Conservation (phyloP, 2,888 invertebrate genomes). For the Gibbula magus region DNA sequence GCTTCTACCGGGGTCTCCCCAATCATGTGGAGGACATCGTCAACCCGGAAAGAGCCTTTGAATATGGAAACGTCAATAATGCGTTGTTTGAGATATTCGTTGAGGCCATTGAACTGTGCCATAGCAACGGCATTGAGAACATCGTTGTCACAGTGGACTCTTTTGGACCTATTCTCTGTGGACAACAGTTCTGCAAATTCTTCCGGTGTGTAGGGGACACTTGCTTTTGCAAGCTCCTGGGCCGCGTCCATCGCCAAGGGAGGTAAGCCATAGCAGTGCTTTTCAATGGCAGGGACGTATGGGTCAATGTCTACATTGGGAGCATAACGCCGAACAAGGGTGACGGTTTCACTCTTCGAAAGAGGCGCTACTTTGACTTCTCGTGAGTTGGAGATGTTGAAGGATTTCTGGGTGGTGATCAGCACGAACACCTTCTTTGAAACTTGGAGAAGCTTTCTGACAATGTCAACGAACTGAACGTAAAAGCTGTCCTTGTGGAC, state of each 20-base stretch:
- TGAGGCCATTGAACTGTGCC: slow-evolving; percentile 11
- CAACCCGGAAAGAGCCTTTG: slow-evolving; percentile 16
- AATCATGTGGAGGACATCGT: neutral
- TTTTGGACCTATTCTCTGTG: neutral
- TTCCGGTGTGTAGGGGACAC: neutral
- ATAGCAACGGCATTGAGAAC: neutral
- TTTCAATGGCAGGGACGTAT: slow-evolving; percentile 1
- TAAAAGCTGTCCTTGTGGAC: neutral
- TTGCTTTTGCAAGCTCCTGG: neutral
- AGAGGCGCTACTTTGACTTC: neutral
- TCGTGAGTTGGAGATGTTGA: neutral
- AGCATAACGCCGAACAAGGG: slow-evolving; percentile 20
- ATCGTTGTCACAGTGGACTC: neutral
- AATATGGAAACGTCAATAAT: slow-evolving; percentile 22
- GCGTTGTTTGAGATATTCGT: neutral
- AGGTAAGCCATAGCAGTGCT: slow-evolving; percentile 29
- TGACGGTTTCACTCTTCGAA: neutral
- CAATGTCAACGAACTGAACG: neutral
- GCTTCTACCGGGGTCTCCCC: neutral
- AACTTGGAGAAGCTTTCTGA: neutral
- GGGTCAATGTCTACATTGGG: slow-evolving; percentile 11
- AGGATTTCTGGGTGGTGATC: slow-evolving; percentile 13
- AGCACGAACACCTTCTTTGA: slow-evolving; percentile 2
- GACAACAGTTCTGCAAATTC: slow-evolving; percentile 9
- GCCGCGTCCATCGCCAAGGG: slow-evolving; percentile 33